Percentiles rank a stretch among this genome's conserved stretches.
phyloP scores from a whole-genome alignment of 2,113 vertebrate genomes.

The Macroglossus sobrinus region DNA sequence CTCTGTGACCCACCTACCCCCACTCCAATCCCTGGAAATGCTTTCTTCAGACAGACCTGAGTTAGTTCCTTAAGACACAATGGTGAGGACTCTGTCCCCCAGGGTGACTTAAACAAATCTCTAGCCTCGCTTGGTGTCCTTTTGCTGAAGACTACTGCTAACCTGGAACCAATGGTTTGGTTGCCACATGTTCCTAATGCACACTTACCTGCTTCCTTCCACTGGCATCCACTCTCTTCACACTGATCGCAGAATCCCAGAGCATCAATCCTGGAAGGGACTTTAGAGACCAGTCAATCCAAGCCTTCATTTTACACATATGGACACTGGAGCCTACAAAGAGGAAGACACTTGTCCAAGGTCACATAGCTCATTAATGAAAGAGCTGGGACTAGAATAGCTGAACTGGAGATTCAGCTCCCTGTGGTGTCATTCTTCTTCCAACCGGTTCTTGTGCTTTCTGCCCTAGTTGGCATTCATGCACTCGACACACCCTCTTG shows the following conservation, averaged over 20 bases:
- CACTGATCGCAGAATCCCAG: neutral
- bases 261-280: neutral
- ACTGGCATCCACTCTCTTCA: neutral
- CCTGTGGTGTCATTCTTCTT: slow-evolving; percentile 22
- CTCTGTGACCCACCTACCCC: neutral
- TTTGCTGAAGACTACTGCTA: neutral
- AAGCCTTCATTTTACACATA: slow-evolving; percentile 54
- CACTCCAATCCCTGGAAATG: neutral
- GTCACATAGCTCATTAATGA: slow-evolving; percentile 35
- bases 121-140: neutral
- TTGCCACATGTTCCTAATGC: neutral
- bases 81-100: neutral
- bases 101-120: neutral
- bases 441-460: slow-evolving; percentile 58
- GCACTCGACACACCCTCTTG: slow-evolving; percentile 30
- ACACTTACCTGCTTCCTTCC: slow-evolving; percentile 52
- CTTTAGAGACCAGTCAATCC: slow-evolving; percentile 14
- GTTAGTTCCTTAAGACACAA: neutral
- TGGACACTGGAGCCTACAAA: neutral
- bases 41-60: neutral
- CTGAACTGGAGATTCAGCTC: slow-evolving; percentile 20
- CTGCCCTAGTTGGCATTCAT: slow-evolving; percentile 34
- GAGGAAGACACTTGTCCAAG: neutral
- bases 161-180: neutral
- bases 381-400: slow-evolving; percentile 28